These are phyloP conservation scores for Ellobium chinense DNA, from an alignment of 2,888 invertebrate genomes.

Conservation along the genomic window DNA sequence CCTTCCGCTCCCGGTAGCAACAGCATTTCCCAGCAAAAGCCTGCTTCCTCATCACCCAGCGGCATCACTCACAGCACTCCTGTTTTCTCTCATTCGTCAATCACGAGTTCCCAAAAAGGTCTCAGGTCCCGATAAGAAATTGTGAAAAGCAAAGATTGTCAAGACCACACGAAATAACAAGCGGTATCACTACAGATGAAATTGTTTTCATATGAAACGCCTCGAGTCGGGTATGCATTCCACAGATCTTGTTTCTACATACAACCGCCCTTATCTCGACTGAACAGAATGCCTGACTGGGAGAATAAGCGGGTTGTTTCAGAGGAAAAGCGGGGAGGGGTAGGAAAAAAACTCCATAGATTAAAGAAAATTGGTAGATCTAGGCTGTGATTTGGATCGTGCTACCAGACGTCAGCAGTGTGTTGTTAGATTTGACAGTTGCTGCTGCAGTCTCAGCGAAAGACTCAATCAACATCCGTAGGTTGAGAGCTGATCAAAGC, in stretches of 20 bases:
- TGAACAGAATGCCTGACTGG: background rate
- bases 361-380: background rate
- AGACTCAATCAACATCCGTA: constrained; percentile 2
- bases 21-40: background rate
- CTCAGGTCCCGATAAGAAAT: constrained; percentile 21
- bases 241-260: constrained; percentile 23
- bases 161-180: constrained; percentile 43
- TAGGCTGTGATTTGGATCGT: background rate
- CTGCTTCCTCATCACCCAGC: background rate
- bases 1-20: background rate
- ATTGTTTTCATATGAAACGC: constrained; percentile 46
- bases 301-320: constrained; percentile 1
- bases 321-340: background rate
- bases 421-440: constrained; percentile 33
- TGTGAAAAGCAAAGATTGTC: constrained; percentile 27
- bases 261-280: constrained; percentile 18
- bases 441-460: constrained; percentile 20
- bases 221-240: constrained; percentile 29
- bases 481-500: constrained; percentile 25
- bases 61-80: background rate
- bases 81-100: constrained; percentile 4
- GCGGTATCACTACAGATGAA: constrained; percentile 42
- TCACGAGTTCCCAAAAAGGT: background rate
- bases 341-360: background rate
- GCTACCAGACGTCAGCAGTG: constrained; percentile 20